phyloP scores from a whole-genome alignment of 2,888 invertebrate genomes.

The Pandemis heparana region DNA sequence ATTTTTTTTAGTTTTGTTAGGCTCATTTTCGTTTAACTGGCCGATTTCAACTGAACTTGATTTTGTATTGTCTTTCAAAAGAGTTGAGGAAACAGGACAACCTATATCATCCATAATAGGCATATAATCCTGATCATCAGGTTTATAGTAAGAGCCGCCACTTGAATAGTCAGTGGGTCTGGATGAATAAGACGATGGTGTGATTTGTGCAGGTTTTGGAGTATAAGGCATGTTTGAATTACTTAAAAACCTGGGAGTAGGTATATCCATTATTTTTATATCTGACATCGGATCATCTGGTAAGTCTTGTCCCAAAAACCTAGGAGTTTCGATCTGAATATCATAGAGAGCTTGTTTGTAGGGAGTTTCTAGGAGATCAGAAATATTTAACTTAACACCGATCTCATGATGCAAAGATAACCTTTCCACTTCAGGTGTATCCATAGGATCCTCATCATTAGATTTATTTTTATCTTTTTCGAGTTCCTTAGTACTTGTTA shows the following conservation, averaged over 20 bases:
- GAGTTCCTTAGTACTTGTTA: slow-evolving; percentile 47
- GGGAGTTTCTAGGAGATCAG: slow-evolving; percentile 85
- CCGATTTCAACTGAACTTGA: slow-evolving; percentile 48
- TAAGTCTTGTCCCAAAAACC: slow-evolving; percentile 77
- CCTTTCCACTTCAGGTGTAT: slow-evolving; percentile 78
- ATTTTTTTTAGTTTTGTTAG: slow-evolving; percentile 37
- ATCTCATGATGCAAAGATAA: slow-evolving; percentile 74
- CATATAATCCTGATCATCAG: slow-evolving; percentile 86
- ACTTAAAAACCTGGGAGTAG: slow-evolving; percentile 85
- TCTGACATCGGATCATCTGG: slow-evolving; percentile 79
- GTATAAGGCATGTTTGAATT: slow-evolving; percentile 56
- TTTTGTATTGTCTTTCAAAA: slow-evolving; percentile 50
- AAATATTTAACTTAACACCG: slow-evolving; percentile 76
- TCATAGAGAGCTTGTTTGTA: slow-evolving; percentile 82
- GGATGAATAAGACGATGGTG: slow-evolving; percentile 77
- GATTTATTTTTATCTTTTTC: slow-evolving; percentile 57
- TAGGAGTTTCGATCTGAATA: slow-evolving; percentile 85
- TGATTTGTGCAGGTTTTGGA: slow-evolving; percentile 66
- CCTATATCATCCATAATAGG: slow-evolving; percentile 63
- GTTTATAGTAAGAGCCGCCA: slow-evolving; percentile 87
- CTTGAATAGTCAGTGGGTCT: slow-evolving; percentile 87
- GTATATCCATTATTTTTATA: slow-evolving; percentile 85
- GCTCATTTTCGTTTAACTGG: slow-evolving; percentile 49
- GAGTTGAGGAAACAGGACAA: slow-evolving; percentile 57
- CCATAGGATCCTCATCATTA: slow-evolving; percentile 57